A percentile compares a stretch with the other conserved stretches of the same genome.
Evolutionary conservation across 35 echinoderm and acorn worm genomes (phyloP).

Genomic region (Eucidaris tribuloides): DNA sequence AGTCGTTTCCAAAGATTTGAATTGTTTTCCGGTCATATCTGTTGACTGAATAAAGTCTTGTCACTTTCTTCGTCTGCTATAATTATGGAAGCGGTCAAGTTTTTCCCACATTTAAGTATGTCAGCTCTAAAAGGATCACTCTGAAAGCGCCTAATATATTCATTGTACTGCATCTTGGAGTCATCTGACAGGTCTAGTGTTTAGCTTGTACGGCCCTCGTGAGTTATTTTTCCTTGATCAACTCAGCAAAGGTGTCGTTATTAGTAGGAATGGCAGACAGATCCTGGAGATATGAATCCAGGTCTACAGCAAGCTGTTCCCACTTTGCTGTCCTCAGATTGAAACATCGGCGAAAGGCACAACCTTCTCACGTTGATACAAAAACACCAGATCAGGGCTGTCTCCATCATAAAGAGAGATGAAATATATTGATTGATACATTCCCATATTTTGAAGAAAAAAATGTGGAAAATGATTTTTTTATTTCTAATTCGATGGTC

Average conservation of each 20-base stretch:
- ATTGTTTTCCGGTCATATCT: background rate
- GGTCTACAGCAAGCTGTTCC: background rate
- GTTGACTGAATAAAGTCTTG: background rate
- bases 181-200: conserved; percentile 2
- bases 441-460: no score
- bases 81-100: background rate
- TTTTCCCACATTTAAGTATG: background rate
- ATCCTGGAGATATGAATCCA: background rate
- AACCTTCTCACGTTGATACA: no score
- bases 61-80: background rate
- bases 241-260: background rate
- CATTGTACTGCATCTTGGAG: background rate
- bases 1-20: no score
- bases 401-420: no score
- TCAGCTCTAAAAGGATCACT: background rate
- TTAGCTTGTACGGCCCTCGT: conserved; percentile 10
- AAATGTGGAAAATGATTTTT: no score
- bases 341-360: conserved; percentile 14
- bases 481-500: no score
- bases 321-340: conserved; percentile 28
- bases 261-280: background rate
- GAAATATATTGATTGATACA: no score
- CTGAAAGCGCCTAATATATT: background rate
- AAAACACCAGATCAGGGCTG: no score
- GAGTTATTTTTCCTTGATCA: background rate